phyloP scores from a whole-genome alignment of 2,113 vertebrate genomes.

The Corydoras sp. region DNA sequence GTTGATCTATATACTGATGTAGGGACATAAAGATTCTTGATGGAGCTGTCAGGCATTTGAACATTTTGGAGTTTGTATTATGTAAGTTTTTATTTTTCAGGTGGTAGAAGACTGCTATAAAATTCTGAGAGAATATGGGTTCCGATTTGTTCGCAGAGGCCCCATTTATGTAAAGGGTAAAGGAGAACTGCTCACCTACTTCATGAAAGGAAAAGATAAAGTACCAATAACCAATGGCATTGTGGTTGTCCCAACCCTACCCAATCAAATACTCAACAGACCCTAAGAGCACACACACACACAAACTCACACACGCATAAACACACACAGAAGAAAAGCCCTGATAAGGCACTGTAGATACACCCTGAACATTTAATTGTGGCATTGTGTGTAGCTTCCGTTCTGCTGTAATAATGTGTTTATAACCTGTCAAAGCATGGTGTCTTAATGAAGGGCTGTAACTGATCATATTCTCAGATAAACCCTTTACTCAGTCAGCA shows the following conservation, averaged over 20 bases:
- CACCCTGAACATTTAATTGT: too few species aligned
- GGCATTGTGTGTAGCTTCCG: too few species aligned
- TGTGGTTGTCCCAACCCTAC: constrained; percentile 64
- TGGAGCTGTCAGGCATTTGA: too few species aligned
- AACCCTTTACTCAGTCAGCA: too few species aligned
- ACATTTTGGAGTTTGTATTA: too few species aligned
- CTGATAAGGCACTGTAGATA: too few species aligned
- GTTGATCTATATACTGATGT: too few species aligned
- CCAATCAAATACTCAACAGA: constrained; percentile 80
- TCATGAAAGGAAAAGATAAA: constrained; percentile 89
- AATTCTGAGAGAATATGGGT: constrained; percentile 84
- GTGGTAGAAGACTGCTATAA: constrained; percentile 90
- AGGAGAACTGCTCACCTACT: constrained; percentile 90
- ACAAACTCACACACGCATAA: background rate
- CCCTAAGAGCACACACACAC: constrained; percentile 58
- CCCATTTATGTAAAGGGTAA: constrained; percentile 94
- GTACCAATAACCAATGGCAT: constrained; percentile 64
- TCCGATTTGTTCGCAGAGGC: constrained; percentile 86
- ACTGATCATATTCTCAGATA: too few species aligned
- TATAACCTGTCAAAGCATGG: too few species aligned
- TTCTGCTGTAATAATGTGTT: too few species aligned
- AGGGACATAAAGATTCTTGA: too few species aligned
- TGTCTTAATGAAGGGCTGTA: too few species aligned
- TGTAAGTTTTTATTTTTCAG: constrained; percentile 51
- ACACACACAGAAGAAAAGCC: background rate